phyloP scores from a whole-genome alignment of 2,888 invertebrate genomes.

The Synergus gifuensis region DNA sequence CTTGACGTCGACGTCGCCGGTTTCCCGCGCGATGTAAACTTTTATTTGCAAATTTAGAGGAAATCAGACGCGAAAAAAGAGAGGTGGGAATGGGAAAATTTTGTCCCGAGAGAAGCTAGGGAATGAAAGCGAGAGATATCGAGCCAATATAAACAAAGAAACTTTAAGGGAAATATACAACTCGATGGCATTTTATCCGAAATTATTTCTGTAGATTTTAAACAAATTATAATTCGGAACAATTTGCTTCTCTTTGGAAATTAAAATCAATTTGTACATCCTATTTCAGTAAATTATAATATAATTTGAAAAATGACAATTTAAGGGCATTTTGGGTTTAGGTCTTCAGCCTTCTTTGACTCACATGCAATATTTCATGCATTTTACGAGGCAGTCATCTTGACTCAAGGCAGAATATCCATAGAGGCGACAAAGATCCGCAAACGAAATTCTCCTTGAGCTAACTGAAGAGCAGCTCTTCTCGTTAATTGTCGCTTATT shows the following conservation, averaged over 20 bases:
- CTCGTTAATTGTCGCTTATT: constrained; percentile 74
- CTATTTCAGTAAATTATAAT: constrained; percentile 1
- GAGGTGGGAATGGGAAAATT: constrained; percentile 16
- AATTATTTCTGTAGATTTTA: neutral
- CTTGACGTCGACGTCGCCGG: constrained; percentile 50
- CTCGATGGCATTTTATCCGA: neutral
- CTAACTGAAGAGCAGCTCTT: constrained; percentile 39
- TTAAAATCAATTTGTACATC: neutral
- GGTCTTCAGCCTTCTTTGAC: constrained; percentile 7
- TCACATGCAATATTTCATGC: constrained; percentile 32
- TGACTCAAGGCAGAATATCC: constrained; percentile 34
- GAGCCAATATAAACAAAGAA: constrained; percentile 23
- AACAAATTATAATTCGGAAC: too few relatives aligned
- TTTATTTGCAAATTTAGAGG: constrained; percentile 76
- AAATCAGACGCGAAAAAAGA: constrained; percentile 68
- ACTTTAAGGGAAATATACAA: neutral
- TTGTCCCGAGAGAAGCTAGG: constrained; percentile 18
- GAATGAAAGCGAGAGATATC: neutral
- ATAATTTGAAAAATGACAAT: constrained; percentile 21
- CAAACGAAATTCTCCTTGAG: constrained; percentile 36
- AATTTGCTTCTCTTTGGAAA: too few relatives aligned
- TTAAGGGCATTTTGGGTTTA: constrained; percentile 19
- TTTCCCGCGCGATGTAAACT: constrained; percentile 73
- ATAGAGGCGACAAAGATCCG: constrained; percentile 34
- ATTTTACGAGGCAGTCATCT: constrained; percentile 36